A percentile compares a stretch with the other conserved stretches of the same genome.
phyloP scores from a whole-genome alignment of 2,113 vertebrate genomes.

The Rousettus leschenaultii region DNA sequence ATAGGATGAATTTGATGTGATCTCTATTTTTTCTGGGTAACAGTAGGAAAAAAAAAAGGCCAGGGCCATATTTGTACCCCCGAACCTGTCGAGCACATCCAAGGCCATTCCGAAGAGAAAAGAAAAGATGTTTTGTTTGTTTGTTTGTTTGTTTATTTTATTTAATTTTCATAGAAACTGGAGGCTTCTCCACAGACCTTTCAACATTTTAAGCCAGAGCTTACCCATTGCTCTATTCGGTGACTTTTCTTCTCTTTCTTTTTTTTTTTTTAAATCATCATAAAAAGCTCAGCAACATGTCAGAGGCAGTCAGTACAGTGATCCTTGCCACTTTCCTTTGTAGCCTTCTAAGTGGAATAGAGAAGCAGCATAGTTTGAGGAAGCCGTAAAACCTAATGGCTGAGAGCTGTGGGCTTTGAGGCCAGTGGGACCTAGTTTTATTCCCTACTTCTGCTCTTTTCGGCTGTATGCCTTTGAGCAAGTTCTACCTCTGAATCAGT shows the following conservation, averaged over 20 bases:
- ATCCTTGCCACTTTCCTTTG: neutral
- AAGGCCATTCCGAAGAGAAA: neutral
- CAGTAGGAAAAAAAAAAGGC: neutral
- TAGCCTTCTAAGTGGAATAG: neutral
- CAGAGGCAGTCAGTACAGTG: neutral
- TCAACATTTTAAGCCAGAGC: neutral
- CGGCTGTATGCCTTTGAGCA: neutral
- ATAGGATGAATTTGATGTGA: neutral
- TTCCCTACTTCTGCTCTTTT: neutral
- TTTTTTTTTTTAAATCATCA: no score
- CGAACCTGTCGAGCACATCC: neutral
- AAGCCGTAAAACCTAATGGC: neutral
- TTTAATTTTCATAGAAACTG: conserved; percentile 10
- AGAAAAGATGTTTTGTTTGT: neutral
- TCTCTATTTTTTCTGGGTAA: neutral
- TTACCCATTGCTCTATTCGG: neutral
- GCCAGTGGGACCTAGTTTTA: neutral
- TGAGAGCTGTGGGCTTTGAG: neutral
- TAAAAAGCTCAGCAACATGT: neutral
- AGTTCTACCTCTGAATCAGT: neutral
- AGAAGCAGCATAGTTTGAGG: neutral
- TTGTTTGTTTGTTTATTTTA: neutral
- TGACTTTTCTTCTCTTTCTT: neutral
- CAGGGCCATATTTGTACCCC: neutral
- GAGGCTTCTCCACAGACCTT: neutral